Percentiles rank a stretch among this genome's conserved stretches.
These are phyloP conservation scores for Catocala nupta DNA, from an alignment of 2,888 invertebrate species.

Conservation along the genomic window DNA sequence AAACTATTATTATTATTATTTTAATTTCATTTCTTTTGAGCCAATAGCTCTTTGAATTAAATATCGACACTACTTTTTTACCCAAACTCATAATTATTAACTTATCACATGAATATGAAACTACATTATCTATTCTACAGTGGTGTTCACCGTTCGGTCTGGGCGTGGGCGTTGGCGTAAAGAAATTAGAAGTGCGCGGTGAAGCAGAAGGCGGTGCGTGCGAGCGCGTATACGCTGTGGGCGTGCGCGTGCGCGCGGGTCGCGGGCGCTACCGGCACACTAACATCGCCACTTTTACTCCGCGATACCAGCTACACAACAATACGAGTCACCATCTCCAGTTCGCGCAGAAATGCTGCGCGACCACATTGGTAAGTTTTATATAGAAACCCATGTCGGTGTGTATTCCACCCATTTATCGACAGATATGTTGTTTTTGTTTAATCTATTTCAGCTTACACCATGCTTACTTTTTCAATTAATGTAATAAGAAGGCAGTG, in stretches of 20 bases:
- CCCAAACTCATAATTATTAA: no score
- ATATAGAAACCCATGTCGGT: no score
- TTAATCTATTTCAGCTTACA: no score
- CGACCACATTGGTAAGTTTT: constrained; percentile 89
- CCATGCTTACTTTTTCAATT: no score
- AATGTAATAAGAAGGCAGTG: no score
- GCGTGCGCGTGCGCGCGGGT: constrained; percentile 95
- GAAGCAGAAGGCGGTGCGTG: constrained; percentile 64
- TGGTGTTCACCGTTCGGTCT: constrained; percentile 96
- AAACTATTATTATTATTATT: no score
- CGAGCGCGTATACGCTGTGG: constrained; percentile 93
- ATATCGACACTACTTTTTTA: no score
- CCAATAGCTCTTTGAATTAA: no score
- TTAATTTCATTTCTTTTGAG: no score
- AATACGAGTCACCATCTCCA: constrained; percentile 92
- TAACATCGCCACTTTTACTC: constrained; percentile 96
- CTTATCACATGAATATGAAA: background rate
- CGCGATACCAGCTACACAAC: constrained; percentile 97
- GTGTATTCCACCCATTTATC: no score
- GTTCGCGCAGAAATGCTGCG: constrained; percentile 96
- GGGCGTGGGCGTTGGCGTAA: constrained; percentile 92
- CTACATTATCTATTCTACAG: constrained; percentile 63
- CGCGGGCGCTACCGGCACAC: constrained; percentile 96
- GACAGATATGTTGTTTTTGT: no score
- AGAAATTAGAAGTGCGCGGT: constrained; percentile 84